Base-by-base conservation (phyloP, 1,140 invertebrate species). In the Xylocopa sonorina region DNA sequence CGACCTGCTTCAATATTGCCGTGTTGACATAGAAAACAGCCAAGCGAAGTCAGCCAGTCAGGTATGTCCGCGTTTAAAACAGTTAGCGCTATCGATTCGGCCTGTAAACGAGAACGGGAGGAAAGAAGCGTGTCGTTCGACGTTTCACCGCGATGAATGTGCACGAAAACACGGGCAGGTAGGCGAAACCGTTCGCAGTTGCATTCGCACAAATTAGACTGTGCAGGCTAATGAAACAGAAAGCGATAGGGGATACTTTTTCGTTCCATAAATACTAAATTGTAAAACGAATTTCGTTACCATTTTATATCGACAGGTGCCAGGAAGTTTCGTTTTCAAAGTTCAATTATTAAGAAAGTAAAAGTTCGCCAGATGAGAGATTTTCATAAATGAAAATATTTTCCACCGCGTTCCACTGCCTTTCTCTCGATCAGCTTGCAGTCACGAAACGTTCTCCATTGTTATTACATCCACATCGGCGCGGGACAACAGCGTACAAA, bases 11-110 rank as follows among this genome's bases (percentile, higher is more conserved):
- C 77, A 34, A 62, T 73, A 55, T 41, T 48, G 12, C 43, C 16
- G 60, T 66, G 77, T 84, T 83, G 78, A 84, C 73, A 76, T 24
- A 66, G 71, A 78, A 79, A 80, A 58, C 66, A 74, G 46, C 27
- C 14, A 21, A 41, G 53, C 18, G 41, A 60, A 84, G 77, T 84
- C 69, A 46, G 48, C 29, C 24, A 43, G n/a, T 41, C 57, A 63
- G 72, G 53, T 66, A 78, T 48, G 55, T 78, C 50, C 57, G 53
- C 82, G 78, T 84, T 84, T 76, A 66, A 71, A 80, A 69, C 82
- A 80, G 81, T 83, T 80, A 80, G 48, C 81, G 69, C 41, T 80
- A 84, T 84, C 82, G 83, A 84, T 84, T 83, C 78, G 81, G 48
- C 57, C 55, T 51, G 41, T 76, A 80, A 83, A 80, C 68, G 81